Evolutionary conservation across 1,140 invertebrate genomes (phyloP), one percentile per base, ranked within the genome.

Genomic region (Caerostris extrusa): DNA sequence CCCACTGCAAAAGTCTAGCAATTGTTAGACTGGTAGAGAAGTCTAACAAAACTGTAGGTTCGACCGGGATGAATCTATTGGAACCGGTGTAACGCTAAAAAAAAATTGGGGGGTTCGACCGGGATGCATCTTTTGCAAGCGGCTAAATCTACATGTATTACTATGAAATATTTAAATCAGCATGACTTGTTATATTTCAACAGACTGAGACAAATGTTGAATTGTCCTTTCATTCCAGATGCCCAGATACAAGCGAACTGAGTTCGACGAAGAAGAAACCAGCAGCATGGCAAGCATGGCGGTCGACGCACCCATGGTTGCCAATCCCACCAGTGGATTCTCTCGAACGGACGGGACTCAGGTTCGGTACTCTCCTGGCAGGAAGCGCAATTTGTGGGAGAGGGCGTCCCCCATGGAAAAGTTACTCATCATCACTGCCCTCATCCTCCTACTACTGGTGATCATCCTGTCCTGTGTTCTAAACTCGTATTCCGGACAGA

Each of bases 391-490:
- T 94, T 96, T 97, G 95, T 97, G 97, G 97, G 97, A 97, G 95
- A 96, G 97, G 90, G 96, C 97, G 64, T 97, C 96, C 5, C 95
- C 96, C 5, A 95, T 97, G 57, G 97, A 97, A 95, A 97, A 96
- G 96, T 96, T 96, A 17, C 96, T 97, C 7, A 95, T 97, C 64
- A 96, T 96, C 93, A 96, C 96, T 34, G 95, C 98, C 0, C 95
- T 97, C n/a, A 96, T 98, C 5, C 60, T 94, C 3, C 81, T 95
- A 4, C 69, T 96, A 0, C 93, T 95, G 0, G 94, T 96, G 50
- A 94, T 96, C 58, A 95, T 96, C 93, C 96, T 98, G 93, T 97
- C 97, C 71, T 95, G 97, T 56, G 95, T 97, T 56, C 95, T 97
- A 61, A 96, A 97, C 50, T 95, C 96, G 14, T 95, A 96, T 14